Percentiles rank a stretch among this genome's conserved stretches.
Evolutionary conservation across 37 sponge, comb jelly and placozoan species (phyloP).

Genomic region (Aplysina aerophoba): DNA sequence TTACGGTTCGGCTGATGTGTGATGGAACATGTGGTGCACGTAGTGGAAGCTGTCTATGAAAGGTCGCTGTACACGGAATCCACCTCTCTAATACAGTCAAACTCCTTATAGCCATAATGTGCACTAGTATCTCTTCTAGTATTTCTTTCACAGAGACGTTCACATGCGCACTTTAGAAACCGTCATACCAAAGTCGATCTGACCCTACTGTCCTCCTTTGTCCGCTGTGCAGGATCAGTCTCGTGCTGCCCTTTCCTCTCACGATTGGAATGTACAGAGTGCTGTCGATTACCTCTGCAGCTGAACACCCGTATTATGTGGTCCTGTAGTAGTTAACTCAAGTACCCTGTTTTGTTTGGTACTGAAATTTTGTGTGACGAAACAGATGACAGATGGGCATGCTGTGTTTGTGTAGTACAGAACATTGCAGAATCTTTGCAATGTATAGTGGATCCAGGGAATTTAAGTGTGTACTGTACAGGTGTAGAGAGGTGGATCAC

Average conservation of each 20-base stretch:
- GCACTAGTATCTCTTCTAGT: no score
- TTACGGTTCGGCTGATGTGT: no score
- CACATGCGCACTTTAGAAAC: no score
- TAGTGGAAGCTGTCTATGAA: no score
- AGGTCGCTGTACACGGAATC: no score
- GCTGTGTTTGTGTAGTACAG: constrained; percentile 1
- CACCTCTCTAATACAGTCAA: no score
- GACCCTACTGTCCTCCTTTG: neutral
- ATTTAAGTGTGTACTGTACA: no score
- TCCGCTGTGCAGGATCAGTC: constrained; percentile 48
- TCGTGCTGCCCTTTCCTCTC: constrained; percentile 76
- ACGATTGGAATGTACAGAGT: constrained; percentile 77
- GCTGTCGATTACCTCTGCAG: constrained; percentile 85
- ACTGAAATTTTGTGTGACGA: neutral
- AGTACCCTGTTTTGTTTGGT: neutral
- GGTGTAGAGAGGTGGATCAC: no score
- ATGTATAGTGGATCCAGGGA: no score
- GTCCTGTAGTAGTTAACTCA: neutral
- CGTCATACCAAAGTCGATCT: no score
- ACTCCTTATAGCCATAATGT: no score
- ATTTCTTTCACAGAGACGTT: no score
- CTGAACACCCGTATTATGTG: constrained; percentile 9
- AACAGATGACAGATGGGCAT: neutral
- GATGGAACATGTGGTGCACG: neutral
- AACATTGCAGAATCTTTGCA: neutral